A percentile compares a stretch with the other conserved stretches of the same genome.
Evolutionary conservation across 1,140 invertebrate species (phyloP).

Genomic region (Drosophila tropicalis): DNA sequence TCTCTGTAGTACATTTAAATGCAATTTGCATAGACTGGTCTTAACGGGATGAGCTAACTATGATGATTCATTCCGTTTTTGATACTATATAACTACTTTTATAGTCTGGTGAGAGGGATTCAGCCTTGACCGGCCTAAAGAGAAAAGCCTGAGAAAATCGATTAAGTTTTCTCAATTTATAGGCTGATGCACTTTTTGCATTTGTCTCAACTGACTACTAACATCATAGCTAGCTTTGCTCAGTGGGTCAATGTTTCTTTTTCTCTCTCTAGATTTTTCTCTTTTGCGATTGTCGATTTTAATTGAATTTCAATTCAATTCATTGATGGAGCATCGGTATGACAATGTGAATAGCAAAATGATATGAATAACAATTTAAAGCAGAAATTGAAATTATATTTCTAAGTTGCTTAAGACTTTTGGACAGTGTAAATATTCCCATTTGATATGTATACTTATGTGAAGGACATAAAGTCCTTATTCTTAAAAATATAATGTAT

Average conservation of each 20-base stretch:
- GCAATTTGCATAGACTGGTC: slow-evolving; percentile 43
- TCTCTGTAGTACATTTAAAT: slow-evolving; percentile 4
- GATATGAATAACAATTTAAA: slow-evolving; percentile 8
- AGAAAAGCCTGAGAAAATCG: slow-evolving; percentile 55
- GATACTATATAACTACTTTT: slow-evolving; percentile 1
- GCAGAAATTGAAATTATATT: background rate
- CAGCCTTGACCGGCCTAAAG: slow-evolving; percentile 6
- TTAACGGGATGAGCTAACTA: slow-evolving; percentile 39
- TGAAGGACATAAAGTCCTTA: no score
- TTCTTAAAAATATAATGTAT: no score
- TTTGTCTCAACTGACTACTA: slow-evolving; percentile 33
- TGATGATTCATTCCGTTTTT: slow-evolving; percentile 38
- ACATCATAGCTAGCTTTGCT: slow-evolving; percentile 65
- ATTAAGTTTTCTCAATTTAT: slow-evolving; percentile 67
- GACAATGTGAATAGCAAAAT: background rate
- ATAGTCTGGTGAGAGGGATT: background rate
- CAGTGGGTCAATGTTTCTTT: slow-evolving; percentile 71
- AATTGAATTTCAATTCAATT: slow-evolving; percentile 60
- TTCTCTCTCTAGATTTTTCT: slow-evolving; percentile 29
- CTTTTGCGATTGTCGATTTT: slow-evolving; percentile 33
- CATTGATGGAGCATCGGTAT: slow-evolving; percentile 21
- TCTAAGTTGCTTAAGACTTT: no score
- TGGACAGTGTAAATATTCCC: no score
- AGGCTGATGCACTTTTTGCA: slow-evolving; percentile 14
- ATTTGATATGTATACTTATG: no score